Base-by-base conservation (phyloP, 2,888 invertebrate genomes). In the Mythimna lalbum region DNA sequence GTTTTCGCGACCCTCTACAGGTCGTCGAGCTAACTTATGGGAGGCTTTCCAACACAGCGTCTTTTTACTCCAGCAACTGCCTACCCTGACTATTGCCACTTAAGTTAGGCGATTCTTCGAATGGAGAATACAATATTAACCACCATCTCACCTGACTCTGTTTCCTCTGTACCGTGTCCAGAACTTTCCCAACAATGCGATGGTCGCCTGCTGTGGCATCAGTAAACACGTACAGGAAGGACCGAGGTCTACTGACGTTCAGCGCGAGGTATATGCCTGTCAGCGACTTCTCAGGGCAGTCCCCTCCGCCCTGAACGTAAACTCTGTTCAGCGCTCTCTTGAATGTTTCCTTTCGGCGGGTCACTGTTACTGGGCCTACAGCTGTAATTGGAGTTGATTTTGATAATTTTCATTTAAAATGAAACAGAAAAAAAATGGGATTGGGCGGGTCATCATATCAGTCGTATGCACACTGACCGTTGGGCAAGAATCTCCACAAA, bases 221-320 rank as follows among this genome's bases (percentile, higher is more conserved):
- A 2, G 98, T 98, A 90, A 98, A 98, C 36, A 98, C 97, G 85
- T 98, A 98, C 52, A 98, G 94, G 88, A 97, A 97, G 0, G 98
- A 98, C 69, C 96, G 94, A 0, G 97, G 97, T 19, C 97, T 92
- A 53, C 97, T 97, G 14, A 96, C 96, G 83, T 97, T 96, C 47
- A 98, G 91, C 0, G 98, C 98, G 73, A 96, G 90, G 67, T 96
- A 96, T 52, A 97, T 97, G n/a, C 97, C 98, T 0, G 96, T 95
- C 9, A 98, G 89, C 0, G 97, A 96, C 95, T 96, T 97, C 92
- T 98, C 98, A 0, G 98, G 98, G 86, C 98, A 98, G 88, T 98
- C 97, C 0, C 97, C 97, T 1, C 98, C 98, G 0, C 98, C 97
- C 77, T 96, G 96, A 4, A 98, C 97, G 33, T 92, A 91, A 5